phyloP scores from a whole-genome alignment of 2,113 vertebrate genomes.

The Gavialis gangeticus region DNA sequence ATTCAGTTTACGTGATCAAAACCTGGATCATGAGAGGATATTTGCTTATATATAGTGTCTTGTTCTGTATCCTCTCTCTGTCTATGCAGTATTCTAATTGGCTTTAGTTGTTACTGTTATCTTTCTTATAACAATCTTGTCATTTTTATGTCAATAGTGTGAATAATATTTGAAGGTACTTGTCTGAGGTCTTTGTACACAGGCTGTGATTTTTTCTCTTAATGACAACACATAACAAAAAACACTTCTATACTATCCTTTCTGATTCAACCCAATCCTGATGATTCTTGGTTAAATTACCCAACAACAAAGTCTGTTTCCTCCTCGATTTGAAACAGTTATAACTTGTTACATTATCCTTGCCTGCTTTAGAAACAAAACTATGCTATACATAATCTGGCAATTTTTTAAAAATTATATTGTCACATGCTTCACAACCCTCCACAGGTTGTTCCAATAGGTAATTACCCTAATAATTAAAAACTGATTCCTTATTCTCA shows the following conservation, averaged over 20 bases:
- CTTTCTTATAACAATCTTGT: not conserved
- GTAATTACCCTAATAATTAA: not conserved
- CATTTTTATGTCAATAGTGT: not conserved
- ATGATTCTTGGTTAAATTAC: too few relatives aligned
- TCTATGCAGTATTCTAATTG: not conserved
- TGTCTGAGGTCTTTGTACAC: too few relatives aligned
- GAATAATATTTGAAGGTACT: too few relatives aligned
- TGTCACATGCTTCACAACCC: not conserved
- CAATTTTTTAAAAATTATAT: not conserved
- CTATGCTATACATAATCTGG: not conserved
- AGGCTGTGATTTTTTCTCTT: too few relatives aligned
- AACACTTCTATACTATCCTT: too few relatives aligned
- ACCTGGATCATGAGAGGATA: not conserved
- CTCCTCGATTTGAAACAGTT: not conserved
- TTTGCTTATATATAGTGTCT: too few relatives aligned
- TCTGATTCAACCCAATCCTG: too few relatives aligned
- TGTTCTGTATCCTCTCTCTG: not conserved
- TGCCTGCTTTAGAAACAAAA: not conserved
- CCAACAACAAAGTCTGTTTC: too few relatives aligned
- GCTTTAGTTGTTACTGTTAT: not conserved
- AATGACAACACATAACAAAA: too few relatives aligned
- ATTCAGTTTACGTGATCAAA: not conserved
- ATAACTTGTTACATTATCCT: not conserved
- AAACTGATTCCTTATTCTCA: not conserved
- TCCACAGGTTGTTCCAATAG: not conserved